Evolutionary conservation across 2,888 invertebrate genomes (phyloP).

Genomic region (Stratiomys singularior): DNA sequence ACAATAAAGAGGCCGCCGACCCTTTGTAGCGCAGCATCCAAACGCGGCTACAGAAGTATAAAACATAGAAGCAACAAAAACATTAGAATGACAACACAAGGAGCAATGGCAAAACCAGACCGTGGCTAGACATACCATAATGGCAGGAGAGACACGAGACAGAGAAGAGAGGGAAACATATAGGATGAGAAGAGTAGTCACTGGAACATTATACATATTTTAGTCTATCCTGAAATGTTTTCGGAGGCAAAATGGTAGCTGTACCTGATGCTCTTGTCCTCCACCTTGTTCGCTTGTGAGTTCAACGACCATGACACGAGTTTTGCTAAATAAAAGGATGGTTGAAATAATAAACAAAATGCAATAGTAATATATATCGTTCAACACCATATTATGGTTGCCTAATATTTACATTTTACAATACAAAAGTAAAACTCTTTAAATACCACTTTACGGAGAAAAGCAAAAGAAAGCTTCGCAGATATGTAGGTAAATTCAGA

Average conservation of each 20-base stretch:
- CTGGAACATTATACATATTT: constrained; percentile 33
- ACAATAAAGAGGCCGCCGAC: constrained; percentile 42
- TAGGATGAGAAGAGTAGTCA: constrained; percentile 2
- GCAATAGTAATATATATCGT: too few relatives aligned
- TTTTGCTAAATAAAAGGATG: background rate
- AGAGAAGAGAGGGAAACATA: constrained; percentile 4
- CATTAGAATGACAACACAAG: constrained; percentile 32
- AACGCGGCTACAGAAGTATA: constrained; percentile 10
- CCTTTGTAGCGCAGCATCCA: constrained; percentile 32
- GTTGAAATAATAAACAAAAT: too few relatives aligned
- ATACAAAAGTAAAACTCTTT: too few relatives aligned
- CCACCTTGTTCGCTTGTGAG: background rate
- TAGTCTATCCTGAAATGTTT: constrained; percentile 29
- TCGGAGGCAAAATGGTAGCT: constrained; percentile 24
- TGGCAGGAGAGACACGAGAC: background rate
- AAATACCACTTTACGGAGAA: too few relatives aligned
- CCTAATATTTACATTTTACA: too few relatives aligned
- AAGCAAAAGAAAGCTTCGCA: too few relatives aligned
- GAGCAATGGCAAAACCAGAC: constrained; percentile 46
- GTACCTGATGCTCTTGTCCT: constrained; percentile 8
- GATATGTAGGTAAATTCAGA: too few relatives aligned
- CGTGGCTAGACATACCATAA: constrained; percentile 50
- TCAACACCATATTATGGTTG: too few relatives aligned
- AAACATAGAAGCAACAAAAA: constrained; percentile 32
- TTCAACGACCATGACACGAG: constrained; percentile 3